Evolutionary conservation across 2,888 invertebrate species (phyloP).

Genomic region (Auanema sp.): DNA sequence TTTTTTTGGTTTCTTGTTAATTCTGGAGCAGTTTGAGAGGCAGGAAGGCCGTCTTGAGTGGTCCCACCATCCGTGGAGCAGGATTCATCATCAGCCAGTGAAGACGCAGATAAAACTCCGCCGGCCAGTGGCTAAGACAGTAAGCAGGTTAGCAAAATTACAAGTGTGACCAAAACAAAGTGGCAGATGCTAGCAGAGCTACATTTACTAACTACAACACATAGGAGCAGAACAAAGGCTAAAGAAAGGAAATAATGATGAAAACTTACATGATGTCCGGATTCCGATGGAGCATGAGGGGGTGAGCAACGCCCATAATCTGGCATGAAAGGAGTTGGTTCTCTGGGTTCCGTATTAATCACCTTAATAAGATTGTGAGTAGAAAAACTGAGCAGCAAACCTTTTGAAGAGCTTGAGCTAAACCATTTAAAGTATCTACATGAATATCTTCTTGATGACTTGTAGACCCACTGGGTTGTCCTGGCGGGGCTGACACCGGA

Average conservation of each 20-base stretch:
- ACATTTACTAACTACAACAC: not conserved
- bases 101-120: slow-evolving; percentile 14
- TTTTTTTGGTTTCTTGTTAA: slow-evolving; percentile 22
- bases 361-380: slow-evolving; percentile 21
- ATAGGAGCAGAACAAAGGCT: not conserved
- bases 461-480: not conserved
- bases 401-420: slow-evolving; percentile 55
- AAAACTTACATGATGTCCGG: slow-evolving; percentile 14
- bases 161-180: slow-evolving; percentile 9
- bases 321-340: slow-evolving; percentile 32
- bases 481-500: too few relatives aligned
- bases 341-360: slow-evolving; percentile 47
- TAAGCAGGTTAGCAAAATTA: slow-evolving; percentile 10
- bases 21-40: slow-evolving; percentile 23
- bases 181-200: not conserved
- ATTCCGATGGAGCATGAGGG: slow-evolving; percentile 5
- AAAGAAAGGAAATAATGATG: not conserved
- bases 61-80: slow-evolving; percentile 14
- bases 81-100: slow-evolving; percentile 12
- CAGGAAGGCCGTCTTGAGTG: slow-evolving; percentile 23
- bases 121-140: slow-evolving; percentile 5
- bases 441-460: slow-evolving; percentile 33
- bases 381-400: slow-evolving; percentile 13
- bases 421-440: slow-evolving; percentile 54
- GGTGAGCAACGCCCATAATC: slow-evolving; percentile 6